Evolutionary conservation across 2,888 invertebrate species (phyloP), one percentile per base, ranked within the genome.

Genomic region (Pristionchus fissidentatus): DNA sequence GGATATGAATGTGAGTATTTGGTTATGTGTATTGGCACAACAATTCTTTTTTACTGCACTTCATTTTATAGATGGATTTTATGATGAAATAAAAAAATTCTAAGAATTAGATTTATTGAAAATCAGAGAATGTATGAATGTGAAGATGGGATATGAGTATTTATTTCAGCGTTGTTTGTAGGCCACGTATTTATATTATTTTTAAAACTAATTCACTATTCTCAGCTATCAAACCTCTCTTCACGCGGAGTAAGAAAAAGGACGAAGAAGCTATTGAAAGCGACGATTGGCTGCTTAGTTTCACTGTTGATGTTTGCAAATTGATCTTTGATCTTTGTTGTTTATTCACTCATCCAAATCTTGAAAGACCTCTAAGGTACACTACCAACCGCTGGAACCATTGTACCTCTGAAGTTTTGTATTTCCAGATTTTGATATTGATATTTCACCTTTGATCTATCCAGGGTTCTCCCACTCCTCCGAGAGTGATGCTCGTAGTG

Each of bases 161-260:
- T n/a, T n/a, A n/a, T n/a, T n/a, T n/a, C n/a, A n/a, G n/a, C n/a
- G n/a, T n/a, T n/a, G n/a, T n/a, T n/a, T n/a, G n/a, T n/a, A n/a
- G n/a, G n/a, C n/a, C n/a, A n/a, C n/a, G n/a, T n/a, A n/a, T n/a
- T n/a, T n/a, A n/a, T n/a, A n/a, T n/a, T n/a, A n/a, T n/a, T n/a
- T n/a, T n/a, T n/a, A 10, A 49, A 49, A 49, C 49, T 49, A 49
- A 10, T 15, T 15, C 3, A 32, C n/a, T 62, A 4, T 62, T 10
- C 84, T 60, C 77, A 85, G 85, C 62, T 3, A 87, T 88, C 83
- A 87, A 91, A 80, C 88, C 89, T 32, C 83, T 90, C 32, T 57
- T 88, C 10, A 91, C 91, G 19, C 85, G 85, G 22, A 77, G 78
- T 70, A 88, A 89, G 84, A 88, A 86, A 73, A 89, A 83, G 29